Percentiles rank a stretch among this genome's conserved stretches.
Conservation (phyloP, 2,888 invertebrate genomes). For the Drosophila multiciliata region DNA sequence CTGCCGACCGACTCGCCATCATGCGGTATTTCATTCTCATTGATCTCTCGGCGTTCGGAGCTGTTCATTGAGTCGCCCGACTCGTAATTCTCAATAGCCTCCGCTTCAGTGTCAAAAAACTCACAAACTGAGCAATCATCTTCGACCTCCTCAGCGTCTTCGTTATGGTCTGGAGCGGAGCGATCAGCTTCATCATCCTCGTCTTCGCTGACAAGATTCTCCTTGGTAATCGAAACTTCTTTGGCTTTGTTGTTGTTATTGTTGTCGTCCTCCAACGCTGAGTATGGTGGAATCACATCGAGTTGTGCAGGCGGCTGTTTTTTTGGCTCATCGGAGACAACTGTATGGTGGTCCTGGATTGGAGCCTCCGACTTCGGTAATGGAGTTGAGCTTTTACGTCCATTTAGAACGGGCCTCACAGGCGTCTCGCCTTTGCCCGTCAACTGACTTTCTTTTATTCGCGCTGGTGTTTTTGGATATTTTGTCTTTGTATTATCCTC, state of each 20-base stretch:
- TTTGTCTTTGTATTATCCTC: slow-evolving; percentile 50
- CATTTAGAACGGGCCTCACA: slow-evolving; percentile 26
- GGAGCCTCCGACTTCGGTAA: slow-evolving; percentile 29
- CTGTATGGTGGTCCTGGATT: background rate
- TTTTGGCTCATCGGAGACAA: background rate
- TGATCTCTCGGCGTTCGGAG: slow-evolving; percentile 85
- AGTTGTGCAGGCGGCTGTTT: slow-evolving; percentile 46
- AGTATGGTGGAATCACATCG: slow-evolving; percentile 48
- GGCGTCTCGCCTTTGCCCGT: slow-evolving; percentile 22
- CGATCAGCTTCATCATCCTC: slow-evolving; percentile 25
- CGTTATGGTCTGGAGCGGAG: background rate
- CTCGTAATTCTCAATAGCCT: slow-evolving; percentile 71
- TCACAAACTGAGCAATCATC: slow-evolving; percentile 35
- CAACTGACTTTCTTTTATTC: background rate
- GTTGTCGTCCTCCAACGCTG: slow-evolving; percentile 12
- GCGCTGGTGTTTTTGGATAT: slow-evolving; percentile 77
- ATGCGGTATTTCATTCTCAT: slow-evolving; percentile 86
- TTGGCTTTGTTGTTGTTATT: slow-evolving; percentile 5
- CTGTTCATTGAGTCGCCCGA: slow-evolving; percentile 85
- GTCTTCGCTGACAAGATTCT: slow-evolving; percentile 28
- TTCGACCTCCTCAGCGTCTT: slow-evolving; percentile 18
- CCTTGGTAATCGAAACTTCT: background rate
- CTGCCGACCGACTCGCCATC: slow-evolving; percentile 86
- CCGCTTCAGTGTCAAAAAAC: slow-evolving; percentile 79
- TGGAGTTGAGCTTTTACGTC: slow-evolving; percentile 63